Evolutionary conservation across 2,797 vertebrate species (phyloP).

Genomic region (Syngnathus rostellatus): DNA sequence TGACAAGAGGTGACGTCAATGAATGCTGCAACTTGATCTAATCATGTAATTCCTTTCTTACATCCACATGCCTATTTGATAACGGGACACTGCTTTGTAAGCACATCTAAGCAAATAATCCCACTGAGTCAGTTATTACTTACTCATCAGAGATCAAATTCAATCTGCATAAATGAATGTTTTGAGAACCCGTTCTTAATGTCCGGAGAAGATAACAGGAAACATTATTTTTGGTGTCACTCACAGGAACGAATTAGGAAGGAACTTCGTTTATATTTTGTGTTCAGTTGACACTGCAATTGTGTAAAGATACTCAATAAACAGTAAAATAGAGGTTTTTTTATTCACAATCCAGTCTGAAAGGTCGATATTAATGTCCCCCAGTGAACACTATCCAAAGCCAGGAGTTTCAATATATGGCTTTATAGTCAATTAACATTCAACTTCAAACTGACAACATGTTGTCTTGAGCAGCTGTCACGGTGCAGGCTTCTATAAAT

Average conservation of each 20-base stretch:
- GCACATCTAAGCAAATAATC: slow-evolving; percentile 15
- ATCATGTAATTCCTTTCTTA: slow-evolving; percentile 3
- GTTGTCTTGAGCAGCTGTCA: too few relatives aligned
- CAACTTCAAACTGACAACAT: too few relatives aligned
- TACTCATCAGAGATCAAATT: neutral
- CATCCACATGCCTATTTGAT: slow-evolving; percentile 8
- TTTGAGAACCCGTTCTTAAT: neutral
- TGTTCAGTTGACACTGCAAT: neutral
- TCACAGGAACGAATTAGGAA: neutral
- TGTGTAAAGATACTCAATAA: neutral
- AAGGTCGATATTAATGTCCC: too few relatives aligned
- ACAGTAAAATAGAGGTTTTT: neutral
- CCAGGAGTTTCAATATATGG: too few relatives aligned
- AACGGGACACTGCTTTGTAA: neutral
- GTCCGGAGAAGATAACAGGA: slow-evolving; percentile 1
- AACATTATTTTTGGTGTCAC: neutral
- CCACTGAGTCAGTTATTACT: neutral
- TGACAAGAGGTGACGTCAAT: too few relatives aligned
- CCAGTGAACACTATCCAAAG: too few relatives aligned
- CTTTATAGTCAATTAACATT: too few relatives aligned
- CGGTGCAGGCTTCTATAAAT: too few relatives aligned
- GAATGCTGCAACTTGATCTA: too few relatives aligned
- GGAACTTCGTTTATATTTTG: neutral
- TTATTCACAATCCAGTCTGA: too few relatives aligned
- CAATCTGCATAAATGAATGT: neutral